Evolutionary conservation across 2,888 invertebrate species (phyloP).

Genomic region (Drosophila cognata): DNA sequence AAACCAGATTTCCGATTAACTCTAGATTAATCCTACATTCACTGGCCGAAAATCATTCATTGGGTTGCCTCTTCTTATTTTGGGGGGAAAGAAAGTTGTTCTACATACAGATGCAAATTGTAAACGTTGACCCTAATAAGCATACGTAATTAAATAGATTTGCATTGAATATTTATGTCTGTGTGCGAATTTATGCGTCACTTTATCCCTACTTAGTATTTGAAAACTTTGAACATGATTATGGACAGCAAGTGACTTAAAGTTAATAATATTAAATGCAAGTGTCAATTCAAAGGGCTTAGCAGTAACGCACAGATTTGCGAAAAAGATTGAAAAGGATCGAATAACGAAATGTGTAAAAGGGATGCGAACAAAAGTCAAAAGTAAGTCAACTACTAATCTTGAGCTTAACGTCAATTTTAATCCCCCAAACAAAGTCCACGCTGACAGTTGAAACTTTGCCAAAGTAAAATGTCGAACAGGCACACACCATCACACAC

Average conservation of each 20-base stretch:
- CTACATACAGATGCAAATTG: not conserved
- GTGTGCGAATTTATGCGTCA: not conserved
- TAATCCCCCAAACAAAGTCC: constrained; percentile 65
- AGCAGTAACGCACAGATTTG: constrained; percentile 33
- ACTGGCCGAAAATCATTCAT: not conserved
- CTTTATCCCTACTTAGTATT: not conserved
- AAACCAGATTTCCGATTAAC: too few relatives aligned
- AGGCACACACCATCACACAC: constrained; percentile 19
- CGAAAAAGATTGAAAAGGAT: constrained; percentile 9
- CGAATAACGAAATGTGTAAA: constrained; percentile 4
- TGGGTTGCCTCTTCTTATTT: not conserved
- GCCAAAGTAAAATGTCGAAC: constrained; percentile 56
- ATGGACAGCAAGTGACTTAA: constrained; percentile 39
- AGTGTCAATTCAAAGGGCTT: constrained; percentile 39
- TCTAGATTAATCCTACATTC: not conserved
- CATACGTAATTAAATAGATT: not conserved
- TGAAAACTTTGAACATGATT: constrained; percentile 15
- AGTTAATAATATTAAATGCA: constrained; percentile 26
- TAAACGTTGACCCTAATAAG: not conserved
- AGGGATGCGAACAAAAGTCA: constrained; percentile 39
- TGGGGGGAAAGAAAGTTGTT: not conserved
- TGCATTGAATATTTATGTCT: not conserved
- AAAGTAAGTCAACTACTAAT: constrained; percentile 72
- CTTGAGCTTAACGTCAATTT: constrained; percentile 71
- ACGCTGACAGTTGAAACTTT: constrained; percentile 70